Conservation (phyloP, 2,797 vertebrate genomes). For the Hybognathus amarus region DNA sequence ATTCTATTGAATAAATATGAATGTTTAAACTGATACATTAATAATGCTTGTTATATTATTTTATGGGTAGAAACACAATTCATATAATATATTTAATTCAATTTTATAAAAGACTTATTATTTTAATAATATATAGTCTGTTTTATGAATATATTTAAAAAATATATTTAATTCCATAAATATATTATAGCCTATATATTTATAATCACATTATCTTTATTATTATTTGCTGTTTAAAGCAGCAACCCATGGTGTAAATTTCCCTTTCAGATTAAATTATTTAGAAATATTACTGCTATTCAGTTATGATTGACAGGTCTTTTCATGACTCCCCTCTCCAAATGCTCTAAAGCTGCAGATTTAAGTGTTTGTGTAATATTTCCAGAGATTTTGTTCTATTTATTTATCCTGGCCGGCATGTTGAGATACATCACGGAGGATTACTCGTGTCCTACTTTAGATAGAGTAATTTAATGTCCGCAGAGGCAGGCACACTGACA, state of each 20-base stretch:
- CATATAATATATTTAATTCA: not conserved
- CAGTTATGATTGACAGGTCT: constrained; percentile 38
- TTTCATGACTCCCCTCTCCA: constrained; percentile 17
- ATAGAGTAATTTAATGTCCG: constrained; percentile 24
- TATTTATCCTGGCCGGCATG: constrained; percentile 51
- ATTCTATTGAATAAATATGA: not conserved
- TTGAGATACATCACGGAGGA: constrained; percentile 40
- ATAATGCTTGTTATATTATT: not conserved
- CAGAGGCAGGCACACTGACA: constrained; percentile 36
- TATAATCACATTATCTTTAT: not conserved
- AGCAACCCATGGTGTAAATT: constrained; percentile 17
- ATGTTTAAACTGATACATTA: not conserved
- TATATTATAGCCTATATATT: not conserved
- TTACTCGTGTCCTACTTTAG: constrained; percentile 40
- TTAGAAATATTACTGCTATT: constrained; percentile 14
- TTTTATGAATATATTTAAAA: not conserved
- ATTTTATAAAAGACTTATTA: not conserved
- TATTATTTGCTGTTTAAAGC: constrained; percentile 3
- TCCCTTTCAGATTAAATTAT: constrained; percentile 36
- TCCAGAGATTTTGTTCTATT: constrained; percentile 27
- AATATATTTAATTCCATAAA: not conserved
- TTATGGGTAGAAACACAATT: not conserved
- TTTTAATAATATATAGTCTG: not conserved
- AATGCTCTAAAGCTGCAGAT: constrained; percentile 13
- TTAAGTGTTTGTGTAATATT: constrained; percentile 43